Conservation (phyloP, 2,113 vertebrate species). For the Hemibagrus wyckioides region DNA sequence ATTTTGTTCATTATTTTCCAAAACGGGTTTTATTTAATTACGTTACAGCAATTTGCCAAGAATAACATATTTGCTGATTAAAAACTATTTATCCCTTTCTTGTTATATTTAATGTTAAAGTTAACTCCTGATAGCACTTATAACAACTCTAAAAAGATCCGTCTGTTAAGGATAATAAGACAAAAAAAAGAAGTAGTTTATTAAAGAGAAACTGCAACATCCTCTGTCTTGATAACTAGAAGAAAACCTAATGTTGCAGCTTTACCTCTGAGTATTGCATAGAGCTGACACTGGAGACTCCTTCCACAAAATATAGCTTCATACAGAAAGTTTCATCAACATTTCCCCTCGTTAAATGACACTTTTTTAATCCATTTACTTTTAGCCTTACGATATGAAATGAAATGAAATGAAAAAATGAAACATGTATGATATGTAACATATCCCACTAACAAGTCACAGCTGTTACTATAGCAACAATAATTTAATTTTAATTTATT, state of each 20-base stretch:
- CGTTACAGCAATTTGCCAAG: neutral
- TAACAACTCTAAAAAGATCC: neutral
- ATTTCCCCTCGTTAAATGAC: neutral
- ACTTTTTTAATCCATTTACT: neutral
- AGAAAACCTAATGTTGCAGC: neutral
- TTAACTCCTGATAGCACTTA: neutral
- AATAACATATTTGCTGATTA: neutral
- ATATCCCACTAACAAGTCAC: neutral
- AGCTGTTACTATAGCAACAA: neutral
- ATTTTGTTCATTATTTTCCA: neutral
- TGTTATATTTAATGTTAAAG: neutral
- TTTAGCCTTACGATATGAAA: too few species aligned
- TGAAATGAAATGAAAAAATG: too few species aligned
- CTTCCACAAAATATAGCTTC: neutral
- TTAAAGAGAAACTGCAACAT: neutral
- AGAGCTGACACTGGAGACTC: neutral
- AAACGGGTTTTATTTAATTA: neutral
- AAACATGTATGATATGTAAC: neutral
- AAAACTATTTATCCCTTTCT: neutral
- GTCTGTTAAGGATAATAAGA: neutral
- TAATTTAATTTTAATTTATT: too few species aligned
- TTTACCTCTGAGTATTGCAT: neutral
- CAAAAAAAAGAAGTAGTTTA: neutral
- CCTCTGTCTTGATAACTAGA: neutral
- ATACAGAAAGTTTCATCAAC: neutral